Conservation (phyloP, 1,140 invertebrate genomes). For the Camponotus floridanus region DNA sequence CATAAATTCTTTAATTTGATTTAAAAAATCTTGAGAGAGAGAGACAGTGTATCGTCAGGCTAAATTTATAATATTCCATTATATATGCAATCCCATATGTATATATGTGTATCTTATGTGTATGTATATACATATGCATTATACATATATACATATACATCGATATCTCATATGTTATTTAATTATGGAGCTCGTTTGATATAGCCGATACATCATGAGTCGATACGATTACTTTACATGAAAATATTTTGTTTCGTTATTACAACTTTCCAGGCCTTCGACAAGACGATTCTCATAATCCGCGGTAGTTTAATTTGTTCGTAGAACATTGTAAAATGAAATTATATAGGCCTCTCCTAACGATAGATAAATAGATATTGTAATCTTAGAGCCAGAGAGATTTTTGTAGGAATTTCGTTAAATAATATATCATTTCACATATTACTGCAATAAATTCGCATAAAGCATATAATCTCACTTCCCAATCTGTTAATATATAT, state of each 20-base stretch:
- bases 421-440: neutral
- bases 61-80: neutral
- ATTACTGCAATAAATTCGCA: constrained; percentile 12
- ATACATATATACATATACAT: neutral
- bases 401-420: constrained; percentile 55
- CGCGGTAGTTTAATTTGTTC: constrained; percentile 60
- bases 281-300: constrained; percentile 54
- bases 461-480: neutral
- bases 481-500: neutral
- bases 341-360: constrained; percentile 76
- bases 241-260: constrained; percentile 68
- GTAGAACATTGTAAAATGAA: constrained; percentile 69
- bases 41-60: neutral
- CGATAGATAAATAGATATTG: constrained; percentile 73
- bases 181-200: neutral
- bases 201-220: constrained; percentile 64
- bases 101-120: neutral
- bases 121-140: neutral
- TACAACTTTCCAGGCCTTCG: constrained; percentile 55
- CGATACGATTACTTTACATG: constrained; percentile 64
- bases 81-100: neutral
- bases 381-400: constrained; percentile 69
- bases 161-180: neutral
- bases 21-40: neutral
- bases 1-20: neutral